These are phyloP conservation scores for Drosophila ercepeae DNA, from an alignment of 1,140 invertebrate genomes.

Conservation along the genomic window DNA sequence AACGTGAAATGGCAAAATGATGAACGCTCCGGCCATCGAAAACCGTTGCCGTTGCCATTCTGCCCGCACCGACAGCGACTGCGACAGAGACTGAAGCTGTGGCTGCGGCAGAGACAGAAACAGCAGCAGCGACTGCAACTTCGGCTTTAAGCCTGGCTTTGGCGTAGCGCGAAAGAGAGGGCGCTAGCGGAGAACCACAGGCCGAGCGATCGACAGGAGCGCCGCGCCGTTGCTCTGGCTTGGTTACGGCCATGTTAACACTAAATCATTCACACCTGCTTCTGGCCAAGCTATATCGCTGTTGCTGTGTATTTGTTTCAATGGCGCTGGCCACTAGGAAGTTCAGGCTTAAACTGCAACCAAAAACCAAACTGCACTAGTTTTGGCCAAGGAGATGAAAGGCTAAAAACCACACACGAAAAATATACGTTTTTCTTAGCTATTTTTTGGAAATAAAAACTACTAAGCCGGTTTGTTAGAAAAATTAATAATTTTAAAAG, in stretches of 20 bases:
- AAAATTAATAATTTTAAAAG: too few relatives aligned
- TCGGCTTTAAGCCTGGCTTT: not conserved
- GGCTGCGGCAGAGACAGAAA: constrained; percentile 6
- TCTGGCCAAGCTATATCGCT: constrained; percentile 6
- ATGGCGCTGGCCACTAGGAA: constrained; percentile 67
- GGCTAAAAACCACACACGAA: not conserved
- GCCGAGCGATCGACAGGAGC: constrained; percentile 38
- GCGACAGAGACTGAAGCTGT: not conserved
- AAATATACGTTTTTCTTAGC: not conserved
- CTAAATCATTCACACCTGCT: constrained; percentile 75
- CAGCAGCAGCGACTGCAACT: not conserved
- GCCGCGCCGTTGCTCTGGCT: constrained; percentile 15
- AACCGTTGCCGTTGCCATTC: constrained; percentile 67
- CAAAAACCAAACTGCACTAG: constrained; percentile 36
- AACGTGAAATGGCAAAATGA: constrained; percentile 84
- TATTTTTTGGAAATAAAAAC: too few relatives aligned
- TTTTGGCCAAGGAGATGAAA: constrained; percentile 13
- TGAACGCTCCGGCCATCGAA: constrained; percentile 79
- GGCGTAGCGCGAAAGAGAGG: not conserved
- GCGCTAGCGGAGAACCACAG: not conserved
- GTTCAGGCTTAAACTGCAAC: constrained; percentile 40
- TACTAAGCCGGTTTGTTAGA: too few relatives aligned
- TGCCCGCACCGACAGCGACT: constrained; percentile 2
- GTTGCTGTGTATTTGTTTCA: constrained; percentile 35
- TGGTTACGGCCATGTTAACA: constrained; percentile 72